Conservation (phyloP, 2,888 invertebrate species). For the Koerneria pararmatus region DNA sequence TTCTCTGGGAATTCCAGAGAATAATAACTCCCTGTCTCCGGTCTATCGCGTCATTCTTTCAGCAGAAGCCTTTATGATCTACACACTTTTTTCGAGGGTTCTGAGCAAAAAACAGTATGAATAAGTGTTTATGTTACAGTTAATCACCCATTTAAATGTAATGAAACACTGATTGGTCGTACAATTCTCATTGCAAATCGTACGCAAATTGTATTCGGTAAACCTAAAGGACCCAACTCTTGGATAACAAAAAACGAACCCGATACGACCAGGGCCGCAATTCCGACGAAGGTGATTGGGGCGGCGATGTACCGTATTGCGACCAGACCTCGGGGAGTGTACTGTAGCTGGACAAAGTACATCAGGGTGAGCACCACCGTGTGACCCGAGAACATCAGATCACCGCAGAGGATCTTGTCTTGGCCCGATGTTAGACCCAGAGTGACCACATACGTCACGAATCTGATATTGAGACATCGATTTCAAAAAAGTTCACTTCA, state of each 20-base stretch:
- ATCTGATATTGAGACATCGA: conserved; percentile 35
- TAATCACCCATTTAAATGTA: too few species aligned
- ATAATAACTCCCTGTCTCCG: too few species aligned
- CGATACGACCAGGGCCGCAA: conserved; percentile 55
- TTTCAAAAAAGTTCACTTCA: not conserved
- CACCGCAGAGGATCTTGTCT: conserved; percentile 58
- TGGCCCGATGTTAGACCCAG: conserved; percentile 57
- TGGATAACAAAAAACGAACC: conserved; percentile 14
- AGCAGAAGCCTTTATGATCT: too few species aligned
- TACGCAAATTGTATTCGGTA: too few species aligned
- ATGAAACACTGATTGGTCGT: too few species aligned
- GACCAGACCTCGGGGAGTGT: conserved; percentile 51
- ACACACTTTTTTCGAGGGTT: too few species aligned
- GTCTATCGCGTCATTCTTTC: too few species aligned
- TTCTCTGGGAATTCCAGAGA: too few species aligned
- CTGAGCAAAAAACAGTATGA: too few species aligned
- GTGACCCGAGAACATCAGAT: conserved; percentile 58
- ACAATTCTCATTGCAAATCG: too few species aligned
- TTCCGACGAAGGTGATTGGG: conserved; percentile 57
- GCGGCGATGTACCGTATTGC: conserved; percentile 51
- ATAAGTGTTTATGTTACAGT: too few species aligned
- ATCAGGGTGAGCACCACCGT: conserved; percentile 57
- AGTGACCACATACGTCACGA: conserved; percentile 58
- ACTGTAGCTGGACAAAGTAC: conserved; percentile 56
- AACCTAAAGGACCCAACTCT: too few species aligned